These are phyloP conservation scores for Gymnocheta viridis DNA, from an alignment of 2,888 invertebrate species.

Conservation along the genomic window DNA sequence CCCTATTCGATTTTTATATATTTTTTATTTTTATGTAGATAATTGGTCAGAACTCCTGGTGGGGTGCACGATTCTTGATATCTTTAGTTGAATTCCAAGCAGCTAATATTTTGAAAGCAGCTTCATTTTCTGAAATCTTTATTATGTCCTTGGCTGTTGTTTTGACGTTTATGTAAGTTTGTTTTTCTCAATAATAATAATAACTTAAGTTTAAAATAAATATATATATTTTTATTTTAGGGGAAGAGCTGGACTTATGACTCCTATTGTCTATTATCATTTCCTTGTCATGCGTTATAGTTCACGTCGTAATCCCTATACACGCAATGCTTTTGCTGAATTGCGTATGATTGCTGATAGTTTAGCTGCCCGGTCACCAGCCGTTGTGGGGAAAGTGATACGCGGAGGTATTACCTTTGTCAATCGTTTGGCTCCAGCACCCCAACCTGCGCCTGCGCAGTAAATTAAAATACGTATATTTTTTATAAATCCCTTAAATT, in stretches of 20 bases:
- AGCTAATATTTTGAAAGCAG: conserved; percentile 92
- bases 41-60: conserved; percentile 95
- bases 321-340: conserved; percentile 95
- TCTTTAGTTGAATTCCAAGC: conserved; percentile 95
- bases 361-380: conserved; percentile 88
- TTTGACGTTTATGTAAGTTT: conserved; percentile 92
- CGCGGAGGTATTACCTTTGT: conserved; percentile 86
- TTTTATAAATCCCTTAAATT: conserved; percentile 47
- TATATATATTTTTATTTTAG: conserved; percentile 83
- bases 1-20: neutral
- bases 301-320: conserved; percentile 97
- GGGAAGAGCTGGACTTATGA: conserved; percentile 93
- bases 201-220: neutral
- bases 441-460: conserved; percentile 75
- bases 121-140: conserved; percentile 96
- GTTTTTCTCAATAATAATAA: neutral
- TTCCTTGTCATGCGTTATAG: conserved; percentile 96
- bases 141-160: conserved; percentile 92
- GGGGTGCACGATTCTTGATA: conserved; percentile 92
- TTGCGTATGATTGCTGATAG: conserved; percentile 88
- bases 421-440: conserved; percentile 89
- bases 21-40: conserved; percentile 84
- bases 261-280: conserved; percentile 98
- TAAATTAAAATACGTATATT: conserved; percentile 47
- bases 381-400: conserved; percentile 85